Evolutionary conservation across 2,797 vertebrate species (phyloP), one percentile per base, ranked within the genome.

Genomic region (Cryptoblepharus egeriae): DNA sequence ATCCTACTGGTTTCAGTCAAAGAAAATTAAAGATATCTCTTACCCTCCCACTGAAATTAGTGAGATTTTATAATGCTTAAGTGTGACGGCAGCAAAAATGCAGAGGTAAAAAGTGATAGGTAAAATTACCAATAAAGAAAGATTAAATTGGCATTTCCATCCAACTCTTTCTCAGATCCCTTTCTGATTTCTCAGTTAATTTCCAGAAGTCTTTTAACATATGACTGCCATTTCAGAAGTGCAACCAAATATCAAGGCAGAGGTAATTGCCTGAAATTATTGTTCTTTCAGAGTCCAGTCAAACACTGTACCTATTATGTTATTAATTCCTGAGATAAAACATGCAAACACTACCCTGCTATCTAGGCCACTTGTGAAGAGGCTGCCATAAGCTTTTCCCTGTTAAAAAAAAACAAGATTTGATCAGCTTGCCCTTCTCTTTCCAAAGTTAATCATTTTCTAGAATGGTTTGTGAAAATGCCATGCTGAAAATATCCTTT

Each of bases 331-430:
- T 2, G 70, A 67, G 91, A 93, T 91, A 92, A 91, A 92, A 87
- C 80, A 85, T 82, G 86, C 89, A 93, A 92, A 93, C 88, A 93
- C 75, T 90, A 93, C 72, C 90, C 88, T 89, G 88, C 89, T 93
- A 80, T 89, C 87, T 82, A 84, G 81, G 70, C 64, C 61, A 76
- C 37, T 82, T 75, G 42, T 90, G 86, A 91, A 92, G 88, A 92
- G 88, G 55, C 85, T 91, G 83, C 87, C 87, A 87, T 84, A 89
- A 82, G 60, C 65, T 83, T 91, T 87, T 87, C 73, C 70, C 85
- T 82, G 30, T 86, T n/a, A n/a, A n/a, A 81, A 81, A 88, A 88
- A 88, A 89, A 88, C 79, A 87, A 92, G 85, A 88, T 78, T 35
- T 88, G 84, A 85, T 78, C 55, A 82, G 77, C 80, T 80, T 89